Conservation (phyloP, 2,888 invertebrate genomes). For the Rhorus exstirpatorius region DNA sequence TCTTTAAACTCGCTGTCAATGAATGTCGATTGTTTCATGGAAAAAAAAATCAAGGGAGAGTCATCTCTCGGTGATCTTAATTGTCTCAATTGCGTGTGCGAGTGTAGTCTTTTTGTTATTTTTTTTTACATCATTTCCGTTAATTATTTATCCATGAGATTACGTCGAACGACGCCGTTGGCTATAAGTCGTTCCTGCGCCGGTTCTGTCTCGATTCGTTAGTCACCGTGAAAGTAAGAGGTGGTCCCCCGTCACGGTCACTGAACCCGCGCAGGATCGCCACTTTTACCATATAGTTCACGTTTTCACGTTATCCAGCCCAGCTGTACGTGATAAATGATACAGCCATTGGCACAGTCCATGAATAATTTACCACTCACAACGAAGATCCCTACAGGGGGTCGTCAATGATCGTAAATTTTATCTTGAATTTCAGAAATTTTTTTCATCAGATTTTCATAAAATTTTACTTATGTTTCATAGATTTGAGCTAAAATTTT, state of each 20-base stretch:
- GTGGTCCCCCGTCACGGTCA: constrained; percentile 78
- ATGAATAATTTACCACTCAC: neutral
- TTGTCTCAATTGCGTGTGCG: neutral
- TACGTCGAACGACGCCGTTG: constrained; percentile 35
- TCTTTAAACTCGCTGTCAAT: neutral
- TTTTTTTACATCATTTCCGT: constrained; percentile 18
- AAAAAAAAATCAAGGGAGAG: neutral
- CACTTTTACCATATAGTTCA: constrained; percentile 73
- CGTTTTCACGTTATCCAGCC: constrained; percentile 33
- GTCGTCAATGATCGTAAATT: neutral
- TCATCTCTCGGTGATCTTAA: neutral
- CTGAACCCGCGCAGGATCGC: constrained; percentile 76
- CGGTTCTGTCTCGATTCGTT: constrained; percentile 71
- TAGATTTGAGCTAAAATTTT: too few species aligned
- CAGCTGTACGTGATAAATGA: neutral
- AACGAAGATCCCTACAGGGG: too few species aligned
- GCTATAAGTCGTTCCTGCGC: constrained; percentile 32
- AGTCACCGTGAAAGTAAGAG: constrained; percentile 79
- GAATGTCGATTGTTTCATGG: neutral
- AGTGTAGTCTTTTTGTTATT: neutral
- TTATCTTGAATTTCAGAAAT: too few species aligned
- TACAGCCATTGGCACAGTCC: constrained; percentile 16
- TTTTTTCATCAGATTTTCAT: neutral
- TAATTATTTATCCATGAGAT: constrained; percentile 33
- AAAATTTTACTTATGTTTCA: neutral